Percentiles rank a stretch among this genome's conserved stretches.
phyloP scores from a whole-genome alignment of 2,797 vertebrate genomes.

The Rhodeus uyekii region DNA sequence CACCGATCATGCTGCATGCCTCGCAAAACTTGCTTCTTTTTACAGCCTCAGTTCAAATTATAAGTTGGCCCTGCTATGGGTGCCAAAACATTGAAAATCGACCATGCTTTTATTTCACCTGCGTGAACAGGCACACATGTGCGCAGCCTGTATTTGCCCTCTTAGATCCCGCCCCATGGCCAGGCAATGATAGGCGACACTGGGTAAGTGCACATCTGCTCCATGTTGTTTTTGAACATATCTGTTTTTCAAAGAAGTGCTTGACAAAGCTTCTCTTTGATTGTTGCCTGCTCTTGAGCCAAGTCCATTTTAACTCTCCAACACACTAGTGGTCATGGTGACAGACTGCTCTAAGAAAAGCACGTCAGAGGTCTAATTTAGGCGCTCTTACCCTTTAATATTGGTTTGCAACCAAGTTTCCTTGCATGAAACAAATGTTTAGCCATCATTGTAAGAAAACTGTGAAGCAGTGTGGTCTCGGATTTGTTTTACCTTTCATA shows the following conservation, averaged over 20 bases:
- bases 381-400: constrained; percentile 28
- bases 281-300: constrained; percentile 36
- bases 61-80: not conserved
- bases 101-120: not conserved
- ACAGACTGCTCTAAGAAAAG: constrained; percentile 50
- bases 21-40: constrained; percentile 1
- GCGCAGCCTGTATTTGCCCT: not conserved
- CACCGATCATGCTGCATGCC: not conserved
- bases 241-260: constrained; percentile 13
- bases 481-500: not conserved
- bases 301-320: constrained; percentile 42
- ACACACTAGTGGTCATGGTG: constrained; percentile 51
- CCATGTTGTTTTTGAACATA: constrained; percentile 27
- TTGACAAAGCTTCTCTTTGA: constrained; percentile 48
- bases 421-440: constrained; percentile 28
- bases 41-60: constrained; percentile 8
- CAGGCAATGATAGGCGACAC: not conserved
- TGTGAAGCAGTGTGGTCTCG: not conserved
- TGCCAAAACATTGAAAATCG: constrained; percentile 8
- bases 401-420: constrained; percentile 34
- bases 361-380: constrained; percentile 42
- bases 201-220: not conserved
- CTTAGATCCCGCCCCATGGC: not conserved
- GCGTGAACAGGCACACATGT: not conserved
- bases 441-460: constrained; percentile 15